Evolutionary conservation across 2,113 vertebrate species (phyloP).

Genomic region (Calcarius ornatus): DNA sequence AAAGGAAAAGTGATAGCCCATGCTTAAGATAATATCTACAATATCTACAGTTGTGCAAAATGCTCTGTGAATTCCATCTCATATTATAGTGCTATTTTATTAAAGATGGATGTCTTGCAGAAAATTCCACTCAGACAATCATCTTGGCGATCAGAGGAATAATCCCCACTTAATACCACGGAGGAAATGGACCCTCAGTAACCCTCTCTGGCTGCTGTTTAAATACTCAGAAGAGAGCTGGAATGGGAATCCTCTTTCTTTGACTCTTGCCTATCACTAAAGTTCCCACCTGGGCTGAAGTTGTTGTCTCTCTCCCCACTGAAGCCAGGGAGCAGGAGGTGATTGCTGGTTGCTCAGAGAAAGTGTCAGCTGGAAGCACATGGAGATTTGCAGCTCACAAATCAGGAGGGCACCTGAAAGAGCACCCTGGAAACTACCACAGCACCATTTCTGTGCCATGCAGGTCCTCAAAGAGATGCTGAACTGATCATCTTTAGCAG

Average conservation of each 20-base stretch:
- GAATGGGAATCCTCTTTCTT: neutral
- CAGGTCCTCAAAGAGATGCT: neutral
- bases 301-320: neutral
- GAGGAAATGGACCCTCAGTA: neutral
- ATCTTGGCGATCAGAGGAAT: neutral
- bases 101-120: neutral
- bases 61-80: neutral
- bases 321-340: neutral
- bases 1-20: neutral
- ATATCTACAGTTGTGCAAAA: neutral
- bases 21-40: neutral
- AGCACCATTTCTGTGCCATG: neutral
- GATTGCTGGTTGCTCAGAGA: neutral
- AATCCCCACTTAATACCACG: neutral
- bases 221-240: neutral
- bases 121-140: neutral
- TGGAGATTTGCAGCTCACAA: neutral
- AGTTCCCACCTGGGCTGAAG: neutral
- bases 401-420: neutral
- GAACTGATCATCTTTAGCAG: neutral
- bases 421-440: neutral
- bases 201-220: neutral
- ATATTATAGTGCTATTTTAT: neutral
- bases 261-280: neutral
- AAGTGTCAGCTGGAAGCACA: neutral